Percentiles rank a stretch among this genome's conserved stretches.
phyloP scores from a whole-genome alignment of 1,140 invertebrate genomes.

The Drosophila pectinifera region DNA sequence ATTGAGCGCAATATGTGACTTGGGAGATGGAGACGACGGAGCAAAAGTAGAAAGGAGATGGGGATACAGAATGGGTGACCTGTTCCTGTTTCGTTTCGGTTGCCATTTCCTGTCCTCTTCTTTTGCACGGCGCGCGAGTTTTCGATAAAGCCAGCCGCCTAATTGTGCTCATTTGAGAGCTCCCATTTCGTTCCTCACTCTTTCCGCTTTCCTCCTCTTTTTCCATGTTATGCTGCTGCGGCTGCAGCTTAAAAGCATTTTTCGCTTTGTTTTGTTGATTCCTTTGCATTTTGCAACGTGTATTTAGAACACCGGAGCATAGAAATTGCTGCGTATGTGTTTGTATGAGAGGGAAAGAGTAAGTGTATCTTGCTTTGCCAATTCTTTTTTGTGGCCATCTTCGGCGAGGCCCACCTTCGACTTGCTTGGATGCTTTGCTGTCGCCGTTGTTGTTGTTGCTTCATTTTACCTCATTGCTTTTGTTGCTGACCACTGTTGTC shows the following conservation, averaged over 20 bases:
- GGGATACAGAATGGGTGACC: slow-evolving; percentile 58
- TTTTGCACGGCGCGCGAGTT: slow-evolving; percentile 49
- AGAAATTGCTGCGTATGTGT: slow-evolving; percentile 33
- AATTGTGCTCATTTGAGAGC: slow-evolving; percentile 80
- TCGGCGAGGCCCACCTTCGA: slow-evolving; percentile 50
- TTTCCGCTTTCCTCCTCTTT: slow-evolving; percentile 26
- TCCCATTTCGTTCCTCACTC: slow-evolving; percentile 43
- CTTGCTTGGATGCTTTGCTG: slow-evolving; percentile 71
- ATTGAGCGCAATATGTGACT: slow-evolving; percentile 77
- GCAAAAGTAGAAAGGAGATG: slow-evolving; percentile 28
- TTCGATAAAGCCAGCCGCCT: slow-evolving; percentile 80
- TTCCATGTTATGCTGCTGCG: slow-evolving; percentile 46
- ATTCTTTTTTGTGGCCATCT: slow-evolving; percentile 69
- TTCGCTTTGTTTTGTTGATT: slow-evolving; percentile 63
- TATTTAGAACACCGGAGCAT: slow-evolving; percentile 72
- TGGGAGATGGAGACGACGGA: slow-evolving; percentile 21
- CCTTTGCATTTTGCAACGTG: slow-evolving; percentile 74
- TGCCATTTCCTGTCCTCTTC: slow-evolving; percentile 43
- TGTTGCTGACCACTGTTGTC: slow-evolving; percentile 57
- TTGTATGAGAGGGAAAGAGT: slow-evolving; percentile 2
- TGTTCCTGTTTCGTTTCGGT: slow-evolving; percentile 64
- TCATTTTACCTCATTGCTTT: slow-evolving; percentile 47
- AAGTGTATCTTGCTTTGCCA: slow-evolving; percentile 45
- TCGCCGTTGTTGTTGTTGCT: slow-evolving; percentile 39
- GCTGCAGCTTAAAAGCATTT: slow-evolving; percentile 67